Base-by-base conservation (phyloP, 2,888 invertebrate genomes). In the Ptilodon capucinus region DNA sequence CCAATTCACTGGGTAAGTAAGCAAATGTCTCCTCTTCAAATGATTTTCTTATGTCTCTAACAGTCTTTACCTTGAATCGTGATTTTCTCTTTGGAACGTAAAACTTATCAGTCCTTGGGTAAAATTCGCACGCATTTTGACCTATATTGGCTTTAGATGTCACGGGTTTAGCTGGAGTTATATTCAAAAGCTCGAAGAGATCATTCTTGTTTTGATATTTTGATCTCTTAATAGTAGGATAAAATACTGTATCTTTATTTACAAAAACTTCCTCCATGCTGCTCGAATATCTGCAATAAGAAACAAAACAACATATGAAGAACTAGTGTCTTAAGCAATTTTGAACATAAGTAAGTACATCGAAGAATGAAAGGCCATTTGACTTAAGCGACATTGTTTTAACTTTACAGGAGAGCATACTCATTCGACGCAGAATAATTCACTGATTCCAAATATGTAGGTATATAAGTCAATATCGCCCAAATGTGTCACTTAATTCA, bases 21-120 rank as follows among this genome's bases (percentile, higher is more conserved):
- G 42, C 52, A 44, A 71, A 76, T n/a, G 81, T 65, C 48, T 89
- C 87, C 57, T 75, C 74, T 68, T 91, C 91, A 71, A 78, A 85
- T 32, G 59, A 32, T 52, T 71, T 75, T 67, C 90, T 71, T 34
- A 91, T 79, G 48, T 85, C 76, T 64, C 83, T 69, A 4, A 91
- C 84, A 48, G 91, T 89, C 61, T 71, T 81, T 8, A 91, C 91
- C 71, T 89, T 86, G 18, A 65, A 53, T 58, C 70, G 78, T 43
- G 68, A 66, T 74, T 73, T 84, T 60, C 75, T 82, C 67, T 86
- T 87, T 52, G 84, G 77, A 53, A 77, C 58, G 57, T 82, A 90
- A 48, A 64, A 56, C 64, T 89, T 91, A 40, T 74, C 82, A 51
- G 54, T 69, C 60, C 63, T 78, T 14, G 85, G 86, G 51, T 48